Evolutionary conservation across 2,113 vertebrate species (phyloP).

Genomic region (Phoenicopterus ruber): DNA sequence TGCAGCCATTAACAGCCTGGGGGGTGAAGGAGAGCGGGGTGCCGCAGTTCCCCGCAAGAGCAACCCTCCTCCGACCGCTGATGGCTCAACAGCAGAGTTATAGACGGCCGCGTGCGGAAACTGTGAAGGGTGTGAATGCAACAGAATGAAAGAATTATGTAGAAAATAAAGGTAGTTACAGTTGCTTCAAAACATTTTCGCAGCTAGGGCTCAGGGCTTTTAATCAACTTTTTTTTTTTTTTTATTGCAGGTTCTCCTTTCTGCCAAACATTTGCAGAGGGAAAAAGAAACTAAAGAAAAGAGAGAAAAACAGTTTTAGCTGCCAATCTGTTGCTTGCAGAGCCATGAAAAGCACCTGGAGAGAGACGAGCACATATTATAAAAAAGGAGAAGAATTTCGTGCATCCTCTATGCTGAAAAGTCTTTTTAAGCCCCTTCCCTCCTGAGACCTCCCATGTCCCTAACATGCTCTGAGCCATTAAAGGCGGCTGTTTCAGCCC

Average conservation of each 20-base stretch:
- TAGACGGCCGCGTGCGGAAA: rapidly evolving
- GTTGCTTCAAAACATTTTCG: conserved; percentile 15
- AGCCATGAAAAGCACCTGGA: conserved; percentile 1
- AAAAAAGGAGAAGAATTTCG: neutral
- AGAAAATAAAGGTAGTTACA: conserved; percentile 37
- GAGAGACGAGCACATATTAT: neutral
- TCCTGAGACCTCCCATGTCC: neutral
- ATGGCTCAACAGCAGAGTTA: neutral
- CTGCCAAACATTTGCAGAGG: conserved; percentile 22
- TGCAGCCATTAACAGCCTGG: neutral
- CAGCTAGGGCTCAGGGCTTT: neutral
- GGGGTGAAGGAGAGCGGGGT: rapidly evolving
- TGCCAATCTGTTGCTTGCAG: conserved; percentile 40
- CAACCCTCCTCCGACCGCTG: rapidly evolving
- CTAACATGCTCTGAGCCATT: neutral
- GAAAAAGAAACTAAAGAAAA: neutral
- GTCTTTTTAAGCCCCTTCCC: neutral
- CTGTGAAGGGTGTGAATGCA: neutral
- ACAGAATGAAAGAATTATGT: neutral
- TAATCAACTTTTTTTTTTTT: neutral
- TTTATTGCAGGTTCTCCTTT: neutral
- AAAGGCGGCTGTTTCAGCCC: neutral
- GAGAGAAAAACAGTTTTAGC: neutral
- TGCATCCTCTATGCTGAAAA: neutral
- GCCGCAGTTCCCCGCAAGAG: neutral